Evolutionary conservation across 2,113 vertebrate species (phyloP), one percentile per base, ranked within the genome.

Genomic region (Tragulus kanchil): DNA sequence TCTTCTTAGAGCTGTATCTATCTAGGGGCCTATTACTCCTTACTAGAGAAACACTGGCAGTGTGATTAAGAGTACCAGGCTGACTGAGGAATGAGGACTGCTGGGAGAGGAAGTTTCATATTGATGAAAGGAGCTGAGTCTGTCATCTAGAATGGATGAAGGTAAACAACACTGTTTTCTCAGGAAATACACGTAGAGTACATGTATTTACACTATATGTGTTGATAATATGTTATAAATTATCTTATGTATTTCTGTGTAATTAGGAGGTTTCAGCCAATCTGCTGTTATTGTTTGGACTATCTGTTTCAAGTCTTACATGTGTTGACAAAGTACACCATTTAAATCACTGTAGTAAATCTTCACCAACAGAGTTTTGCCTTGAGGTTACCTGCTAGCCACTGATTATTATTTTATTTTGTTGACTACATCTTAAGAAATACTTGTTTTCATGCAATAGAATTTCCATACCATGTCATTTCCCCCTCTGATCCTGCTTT

Each of bases 311-410:
- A 94, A 79, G 13, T 84, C 42, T 85, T 31, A 28, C 5, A 2
- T 92, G 16, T 77, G 88, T 95, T 86, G 62, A 94, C 36, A 85
- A 82, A 93, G 21, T 54, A 79, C 28, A 73, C 83, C 21, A 45
- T 56, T 94, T 90, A 84, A 89, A 85, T 90, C 4, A 3, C 61
- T n/a, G 12, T 52, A 64, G 16, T 92, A 90, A 69, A 67, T 61
- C 11, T 85, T 93, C 82, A 31, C 42, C 25, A 75, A 7, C 92
- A 62, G n/a, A 82, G 86, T 94, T 86, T 73, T 85, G 9, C 31
- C 36, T 89, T 90, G 23, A 94, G 23, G 58, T 50, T 97, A 84
- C 36, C 56, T 92, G 48, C 21, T 88, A 48, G 36, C n/a, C 23
- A 71, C 67, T 85, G 19, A 90, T 85, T 65, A 28, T 77, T 77